These are phyloP conservation scores for Epicampocera succincta DNA, from an alignment of 2,888 invertebrate species.

Conservation along the genomic window DNA sequence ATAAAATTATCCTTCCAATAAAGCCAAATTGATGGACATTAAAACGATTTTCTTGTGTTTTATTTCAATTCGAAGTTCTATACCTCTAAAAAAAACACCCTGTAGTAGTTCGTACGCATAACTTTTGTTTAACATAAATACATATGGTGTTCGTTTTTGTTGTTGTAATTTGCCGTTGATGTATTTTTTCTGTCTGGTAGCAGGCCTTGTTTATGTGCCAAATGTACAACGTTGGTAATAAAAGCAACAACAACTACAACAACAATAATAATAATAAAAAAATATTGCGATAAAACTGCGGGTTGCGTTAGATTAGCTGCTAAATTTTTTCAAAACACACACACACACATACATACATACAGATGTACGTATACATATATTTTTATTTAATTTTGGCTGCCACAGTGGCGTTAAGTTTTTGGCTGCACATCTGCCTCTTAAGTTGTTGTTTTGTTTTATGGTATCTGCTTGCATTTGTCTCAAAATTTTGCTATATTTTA, in stretches of 20 bases:
- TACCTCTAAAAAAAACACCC: too few relatives aligned
- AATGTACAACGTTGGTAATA: slow-evolving; percentile 37
- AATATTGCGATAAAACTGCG: slow-evolving; percentile 44
- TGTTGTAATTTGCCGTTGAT: slow-evolving; percentile 11
- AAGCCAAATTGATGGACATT: too few relatives aligned
- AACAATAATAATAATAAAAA: neutral
- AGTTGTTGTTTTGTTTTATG: slow-evolving; percentile 35
- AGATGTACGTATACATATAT: neutral
- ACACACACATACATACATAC: too few relatives aligned
- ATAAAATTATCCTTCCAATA: too few relatives aligned
- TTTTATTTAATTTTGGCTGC: slow-evolving; percentile 63
- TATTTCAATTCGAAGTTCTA: too few relatives aligned
- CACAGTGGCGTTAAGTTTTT: slow-evolving; percentile 69
- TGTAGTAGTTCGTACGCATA: slow-evolving; percentile 63
- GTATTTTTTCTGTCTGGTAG: slow-evolving; percentile 8
- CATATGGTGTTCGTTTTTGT: slow-evolving; percentile 25
- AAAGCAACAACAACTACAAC: slow-evolving; percentile 15
- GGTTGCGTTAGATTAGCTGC: slow-evolving; percentile 69
- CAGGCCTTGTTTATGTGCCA: slow-evolving; percentile 42
- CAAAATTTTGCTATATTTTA: neutral
- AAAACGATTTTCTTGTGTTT: too few relatives aligned
- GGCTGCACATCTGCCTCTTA: slow-evolving; percentile 68
- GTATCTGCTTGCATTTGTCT: slow-evolving; percentile 19
- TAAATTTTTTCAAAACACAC: slow-evolving; percentile 46
- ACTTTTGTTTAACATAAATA: slow-evolving; percentile 45